Percentiles rank a stretch among this genome's conserved stretches.
phyloP scores from a whole-genome alignment of 2,888 invertebrate genomes.

The Pseudolycoriella hygida region DNA sequence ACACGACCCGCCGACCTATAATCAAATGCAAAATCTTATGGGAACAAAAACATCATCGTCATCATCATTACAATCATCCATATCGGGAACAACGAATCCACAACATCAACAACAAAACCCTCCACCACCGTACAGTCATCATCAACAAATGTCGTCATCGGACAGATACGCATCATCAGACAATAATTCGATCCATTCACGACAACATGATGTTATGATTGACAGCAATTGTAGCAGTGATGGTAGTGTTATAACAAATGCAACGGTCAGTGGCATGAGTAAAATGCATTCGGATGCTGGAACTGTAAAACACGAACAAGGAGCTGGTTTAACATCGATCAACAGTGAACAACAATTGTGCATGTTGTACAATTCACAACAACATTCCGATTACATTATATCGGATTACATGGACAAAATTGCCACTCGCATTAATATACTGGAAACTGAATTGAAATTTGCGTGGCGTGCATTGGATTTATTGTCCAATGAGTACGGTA shows the following conservation, averaged over 20 bases:
- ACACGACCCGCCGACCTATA: constrained; percentile 1
- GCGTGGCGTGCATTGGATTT: constrained; percentile 85
- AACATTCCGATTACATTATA: constrained; percentile 56
- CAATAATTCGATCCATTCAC: background rate
- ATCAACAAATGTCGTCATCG: background rate
- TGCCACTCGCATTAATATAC: constrained; percentile 66
- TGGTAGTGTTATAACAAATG: background rate
- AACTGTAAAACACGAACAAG: too few species aligned
- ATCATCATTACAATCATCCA: background rate
- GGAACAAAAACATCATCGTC: constrained; percentile 3
- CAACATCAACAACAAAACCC: constrained; percentile 4
- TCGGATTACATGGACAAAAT: constrained; percentile 84
- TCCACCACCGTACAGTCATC: background rate
- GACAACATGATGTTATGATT: background rate
- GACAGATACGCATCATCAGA: background rate
- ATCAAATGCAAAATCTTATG: too few species aligned
- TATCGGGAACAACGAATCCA: constrained; percentile 2
- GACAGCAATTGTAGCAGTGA: constrained; percentile 6
- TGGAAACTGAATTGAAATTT: constrained; percentile 80
- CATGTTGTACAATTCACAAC: constrained; percentile 28
- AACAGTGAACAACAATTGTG: constrained; percentile 23
- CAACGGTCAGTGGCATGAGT: too few species aligned
- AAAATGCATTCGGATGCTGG: too few species aligned
- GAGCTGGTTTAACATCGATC: constrained; percentile 7
- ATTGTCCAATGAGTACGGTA: constrained; percentile 78